Evolutionary conservation across 2,888 invertebrate species (phyloP), one percentile per base, ranked within the genome.

Genomic region (Gymnoscelis rufifasciata): DNA sequence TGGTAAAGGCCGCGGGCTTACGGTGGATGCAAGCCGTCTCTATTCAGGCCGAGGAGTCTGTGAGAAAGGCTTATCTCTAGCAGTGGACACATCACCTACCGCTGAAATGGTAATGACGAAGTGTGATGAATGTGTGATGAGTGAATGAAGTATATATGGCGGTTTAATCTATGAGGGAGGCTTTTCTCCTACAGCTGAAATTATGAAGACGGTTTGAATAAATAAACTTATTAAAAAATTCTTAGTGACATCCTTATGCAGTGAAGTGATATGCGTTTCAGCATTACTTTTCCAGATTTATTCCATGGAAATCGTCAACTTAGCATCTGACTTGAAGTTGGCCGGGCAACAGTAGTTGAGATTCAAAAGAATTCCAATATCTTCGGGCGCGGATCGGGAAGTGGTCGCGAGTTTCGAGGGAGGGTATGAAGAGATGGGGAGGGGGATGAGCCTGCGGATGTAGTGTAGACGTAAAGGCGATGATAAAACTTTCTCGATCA

Each of bases 291-390:
- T 29, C 30, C 45, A 43, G 50, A 54, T 52, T 56, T 57, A 57
- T 71, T 68, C 63, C 56, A 53, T 60, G 52, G 66, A 70, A 69
- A 78, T 76, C 66, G 69, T 71, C 71, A 74, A 74, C 66, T 78
- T 74, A 72, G 71, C 72, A 74, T 78, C 62, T 63, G 68, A 69
- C 66, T 68, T 70, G 70, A 79, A 82, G 74, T 79, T 76, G 62
- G 53, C 61, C 61, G 64, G 62, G 64, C 62, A 72, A 66, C 66
- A 68, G 70, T 78, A 76, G 78, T 83, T 70, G 71, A 76, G 71
- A 81, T 80, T 82, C 76, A 75, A 77, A 84, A 87, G 83, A 82
- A 84, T 86, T 84, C 78, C 79, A 86, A 87, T 86, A 86, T 79
- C 73, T 67, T 68, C 54, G 68, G 61, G 61, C 63, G 62, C 58